Conservation (phyloP, 2,113 vertebrate genomes). For the Hassar affinis region DNA sequence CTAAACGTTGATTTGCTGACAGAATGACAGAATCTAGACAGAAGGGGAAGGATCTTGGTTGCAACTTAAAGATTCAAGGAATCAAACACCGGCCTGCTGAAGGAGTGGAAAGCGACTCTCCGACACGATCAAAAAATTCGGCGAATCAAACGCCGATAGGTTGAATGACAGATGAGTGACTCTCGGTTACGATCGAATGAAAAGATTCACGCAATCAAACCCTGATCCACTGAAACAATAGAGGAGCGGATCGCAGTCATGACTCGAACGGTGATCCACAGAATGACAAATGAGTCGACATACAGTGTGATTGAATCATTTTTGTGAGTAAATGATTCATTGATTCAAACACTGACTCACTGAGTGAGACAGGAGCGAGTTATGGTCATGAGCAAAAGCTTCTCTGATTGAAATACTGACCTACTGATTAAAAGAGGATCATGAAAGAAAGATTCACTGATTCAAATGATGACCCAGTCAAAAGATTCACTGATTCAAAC, state of each 20-base stretch:
- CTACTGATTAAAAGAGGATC: too few relatives aligned
- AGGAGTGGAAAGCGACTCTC: background rate
- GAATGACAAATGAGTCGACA: background rate
- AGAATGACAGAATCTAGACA: background rate
- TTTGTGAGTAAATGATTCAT: background rate
- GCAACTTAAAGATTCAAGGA: background rate
- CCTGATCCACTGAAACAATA: background rate
- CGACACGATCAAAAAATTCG: background rate
- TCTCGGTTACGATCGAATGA: background rate
- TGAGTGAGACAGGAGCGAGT: background rate
- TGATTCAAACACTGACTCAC: background rate
- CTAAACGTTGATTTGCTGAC: background rate
- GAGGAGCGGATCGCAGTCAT: too few relatives aligned
- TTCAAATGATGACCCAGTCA: background rate
- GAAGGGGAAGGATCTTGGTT: background rate
- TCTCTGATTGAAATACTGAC: too few relatives aligned
- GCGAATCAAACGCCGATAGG: too few relatives aligned
- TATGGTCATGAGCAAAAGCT: background rate
- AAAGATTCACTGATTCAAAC: too few relatives aligned
- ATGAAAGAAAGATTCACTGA: background rate
- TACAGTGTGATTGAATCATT: too few relatives aligned
- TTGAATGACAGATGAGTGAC: background rate
- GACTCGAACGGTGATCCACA: too few relatives aligned
- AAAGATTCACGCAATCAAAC: background rate
- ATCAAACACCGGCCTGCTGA: background rate